phyloP scores from a whole-genome alignment of 2,797 vertebrate species.

The Spinus olivaceus region DNA sequence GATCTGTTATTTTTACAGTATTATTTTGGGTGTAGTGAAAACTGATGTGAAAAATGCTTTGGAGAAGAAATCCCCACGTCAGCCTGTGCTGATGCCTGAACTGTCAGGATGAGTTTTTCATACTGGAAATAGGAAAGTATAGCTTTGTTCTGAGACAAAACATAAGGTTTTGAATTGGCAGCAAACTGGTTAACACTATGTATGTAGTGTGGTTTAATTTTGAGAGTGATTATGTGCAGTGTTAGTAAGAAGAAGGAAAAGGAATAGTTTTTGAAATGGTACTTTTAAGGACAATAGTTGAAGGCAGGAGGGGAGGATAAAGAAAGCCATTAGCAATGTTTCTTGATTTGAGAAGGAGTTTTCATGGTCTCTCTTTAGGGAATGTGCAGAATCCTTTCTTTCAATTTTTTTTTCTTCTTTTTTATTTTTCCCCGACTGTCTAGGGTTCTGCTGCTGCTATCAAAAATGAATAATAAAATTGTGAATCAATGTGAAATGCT shows the following conservation, averaged over 20 bases:
- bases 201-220: background rate
- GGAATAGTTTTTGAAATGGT: background rate
- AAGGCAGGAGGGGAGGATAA: background rate
- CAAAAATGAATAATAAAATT: background rate
- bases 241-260: background rate
- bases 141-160: background rate
- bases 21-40: background rate
- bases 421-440: rapidly evolving
- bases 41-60: background rate
- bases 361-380: background rate
- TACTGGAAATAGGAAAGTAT: background rate
- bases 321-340: background rate
- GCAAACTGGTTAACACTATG: background rate
- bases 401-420: rapidly evolving
- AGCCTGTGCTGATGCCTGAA: background rate
- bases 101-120: background rate
- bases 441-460: background rate
- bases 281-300: background rate
- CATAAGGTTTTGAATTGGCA: background rate
- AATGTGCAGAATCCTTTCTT: background rate
- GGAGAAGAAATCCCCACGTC: background rate
- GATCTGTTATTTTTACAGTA: background rate
- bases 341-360: background rate
- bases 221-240: background rate
- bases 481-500: background rate